Base-by-base conservation (phyloP, 2,797 vertebrate genomes). In the Microctenopoma stevenorrisi region DNA sequence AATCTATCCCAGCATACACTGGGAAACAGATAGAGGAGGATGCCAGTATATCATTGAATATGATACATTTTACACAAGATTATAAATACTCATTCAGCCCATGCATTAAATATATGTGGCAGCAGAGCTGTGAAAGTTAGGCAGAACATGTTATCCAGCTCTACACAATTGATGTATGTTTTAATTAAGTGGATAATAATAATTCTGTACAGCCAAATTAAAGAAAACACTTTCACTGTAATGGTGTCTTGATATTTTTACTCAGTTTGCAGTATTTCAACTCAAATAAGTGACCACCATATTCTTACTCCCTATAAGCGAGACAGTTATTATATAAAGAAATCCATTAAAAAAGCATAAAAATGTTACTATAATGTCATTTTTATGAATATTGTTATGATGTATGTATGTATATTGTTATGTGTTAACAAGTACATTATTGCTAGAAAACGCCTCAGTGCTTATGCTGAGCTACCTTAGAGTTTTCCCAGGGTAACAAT, bases 171-270 rank as follows among this genome's bases (percentile, higher is more conserved):
- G 18, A 18, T 18, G 18, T 18, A 48, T 42, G 16, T 54, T 61
- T 51, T 22, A 2, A 47, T 52, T 74, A 65, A 51, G 56, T 35
- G 53, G 43, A 35, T 33, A 33, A 33, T 44, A 59, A 43, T 72
- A 28, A 50, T 12, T 67, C 63, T 64, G 61, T 55, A 43, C 18
- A 14, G 5, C 16, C 40, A 7, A 30, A 66, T 57, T 46, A 9
- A 46, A 60, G 6, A 65, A 64, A 63, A 52, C 43, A 52, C 22
- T 18, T 53, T 38, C 22, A 11, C 1, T 8, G 16, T 44, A 4
- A 66, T 37, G 60, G 22, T 68, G n/a, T 60, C 22, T 52, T 61
- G 28, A 50, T 13, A 53, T 75, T 51, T 55, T 54, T 5, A 48
- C 12, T 15, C 2, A 43, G 64, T 70, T 55, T 0, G 18, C 0